A percentile compares a stretch with the other conserved stretches of the same genome.
Evolutionary conservation across 1,140 invertebrate genomes (phyloP).

Genomic region (Listronotus bonariensis): DNA sequence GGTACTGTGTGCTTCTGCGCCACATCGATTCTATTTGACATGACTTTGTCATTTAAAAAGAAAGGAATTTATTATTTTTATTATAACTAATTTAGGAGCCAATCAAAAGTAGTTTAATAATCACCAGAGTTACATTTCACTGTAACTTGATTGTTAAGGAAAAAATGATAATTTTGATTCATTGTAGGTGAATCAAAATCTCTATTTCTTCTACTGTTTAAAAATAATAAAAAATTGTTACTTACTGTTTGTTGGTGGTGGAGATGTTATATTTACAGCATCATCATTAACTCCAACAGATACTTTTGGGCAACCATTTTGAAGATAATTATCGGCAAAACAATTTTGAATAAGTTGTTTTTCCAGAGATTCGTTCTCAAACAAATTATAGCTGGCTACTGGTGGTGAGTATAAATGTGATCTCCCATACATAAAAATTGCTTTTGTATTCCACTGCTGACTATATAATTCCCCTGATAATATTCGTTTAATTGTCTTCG

Average conservation of each 20-base stretch:
- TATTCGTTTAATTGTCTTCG: slow-evolving; percentile 45
- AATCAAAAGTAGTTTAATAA: too few species aligned
- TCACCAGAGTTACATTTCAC: too few species aligned
- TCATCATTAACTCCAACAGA: slow-evolving; percentile 1
- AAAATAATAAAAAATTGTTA: slow-evolving; percentile 3
- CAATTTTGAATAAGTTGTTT: slow-evolving; percentile 35
- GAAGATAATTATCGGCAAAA: slow-evolving; percentile 6
- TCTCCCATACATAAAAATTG: slow-evolving; percentile 48
- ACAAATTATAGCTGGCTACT: slow-evolving; percentile 37
- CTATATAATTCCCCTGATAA: slow-evolving; percentile 28
- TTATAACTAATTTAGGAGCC: too few species aligned
- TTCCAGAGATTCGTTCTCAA: slow-evolving; percentile 39
- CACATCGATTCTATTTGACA: too few species aligned
- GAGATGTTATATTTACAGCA: slow-evolving; percentile 27
- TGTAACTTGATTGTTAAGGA: too few species aligned
- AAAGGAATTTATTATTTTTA: too few species aligned
- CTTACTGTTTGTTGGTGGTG: slow-evolving; percentile 20
- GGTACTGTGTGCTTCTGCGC: too few species aligned
- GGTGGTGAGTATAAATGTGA: slow-evolving; percentile 44
- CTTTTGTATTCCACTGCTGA: slow-evolving; percentile 47
- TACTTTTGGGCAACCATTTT: slow-evolving; percentile 9
- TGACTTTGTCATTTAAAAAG: too few species aligned
- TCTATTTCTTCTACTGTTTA: neutral
- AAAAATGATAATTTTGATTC: too few species aligned
- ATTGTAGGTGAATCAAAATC: too few species aligned